A percentile compares a stretch with the other conserved stretches of the same genome.
These are phyloP conservation scores for Micronycteris hirsuta DNA, from an alignment of 2,113 vertebrate genomes.

Conservation along the genomic window DNA sequence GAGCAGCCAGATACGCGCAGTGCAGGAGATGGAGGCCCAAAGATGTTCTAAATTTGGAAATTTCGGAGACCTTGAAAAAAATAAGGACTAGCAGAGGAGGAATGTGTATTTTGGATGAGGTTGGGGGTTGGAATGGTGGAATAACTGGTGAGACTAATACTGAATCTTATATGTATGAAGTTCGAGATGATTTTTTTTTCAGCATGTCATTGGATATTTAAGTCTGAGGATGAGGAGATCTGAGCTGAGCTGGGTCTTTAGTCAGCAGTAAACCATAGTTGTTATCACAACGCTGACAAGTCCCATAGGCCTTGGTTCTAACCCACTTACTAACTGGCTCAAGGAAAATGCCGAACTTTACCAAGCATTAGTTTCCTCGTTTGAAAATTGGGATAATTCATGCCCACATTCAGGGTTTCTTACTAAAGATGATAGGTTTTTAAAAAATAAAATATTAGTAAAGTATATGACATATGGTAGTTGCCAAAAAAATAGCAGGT, in stretches of 20 bases:
- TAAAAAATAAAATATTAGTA: background rate
- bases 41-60: background rate
- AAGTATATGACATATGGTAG: background rate
- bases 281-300: background rate
- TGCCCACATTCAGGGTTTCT: background rate
- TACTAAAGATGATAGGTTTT: background rate
- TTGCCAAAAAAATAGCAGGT: background rate
- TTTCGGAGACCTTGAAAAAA: background rate
- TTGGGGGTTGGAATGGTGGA: background rate
- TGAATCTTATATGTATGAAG: background rate
- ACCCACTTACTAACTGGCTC: background rate
- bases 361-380: background rate
- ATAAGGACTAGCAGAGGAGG: background rate
- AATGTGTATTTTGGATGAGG: background rate
- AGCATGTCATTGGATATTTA: background rate
- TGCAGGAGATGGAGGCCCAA: background rate
- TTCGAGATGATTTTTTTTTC: background rate
- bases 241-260: background rate
- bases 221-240: background rate
- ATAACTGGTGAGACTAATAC: background rate
- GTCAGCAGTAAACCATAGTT: background rate
- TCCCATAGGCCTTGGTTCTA: background rate
- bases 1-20: background rate
- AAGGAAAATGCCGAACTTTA: slow-evolving; percentile 1
- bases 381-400: background rate